These are phyloP conservation scores for Rhynchopsitta pachyrhyncha DNA, from an alignment of 2,113 vertebrate species.

Conservation along the genomic window DNA sequence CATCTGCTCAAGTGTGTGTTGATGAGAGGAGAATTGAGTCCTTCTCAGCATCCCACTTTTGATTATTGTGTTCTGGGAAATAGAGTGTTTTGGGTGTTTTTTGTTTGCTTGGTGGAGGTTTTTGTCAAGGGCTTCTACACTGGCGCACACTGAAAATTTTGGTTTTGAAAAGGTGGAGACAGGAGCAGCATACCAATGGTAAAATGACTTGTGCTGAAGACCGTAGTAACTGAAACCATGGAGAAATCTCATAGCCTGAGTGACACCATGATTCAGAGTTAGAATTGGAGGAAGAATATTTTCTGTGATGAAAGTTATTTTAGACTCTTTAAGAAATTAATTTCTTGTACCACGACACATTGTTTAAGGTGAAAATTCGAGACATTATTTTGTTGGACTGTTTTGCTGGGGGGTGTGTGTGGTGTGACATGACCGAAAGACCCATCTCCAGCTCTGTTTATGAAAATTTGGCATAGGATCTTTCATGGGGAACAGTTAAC, in stretches of 20 bases:
- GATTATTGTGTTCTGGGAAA: background rate
- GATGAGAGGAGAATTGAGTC: background rate
- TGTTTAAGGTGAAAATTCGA: background rate
- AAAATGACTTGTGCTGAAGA: background rate
- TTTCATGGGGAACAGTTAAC: background rate
- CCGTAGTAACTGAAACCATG: background rate
- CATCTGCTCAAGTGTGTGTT: background rate
- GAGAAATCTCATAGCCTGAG: background rate
- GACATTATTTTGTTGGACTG: background rate
- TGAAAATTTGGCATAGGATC: background rate
- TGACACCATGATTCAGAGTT: background rate
- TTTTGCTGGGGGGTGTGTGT: background rate
- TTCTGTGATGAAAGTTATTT: background rate
- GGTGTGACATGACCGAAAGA: background rate
- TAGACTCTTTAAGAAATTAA: background rate
- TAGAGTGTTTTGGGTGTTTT: background rate
- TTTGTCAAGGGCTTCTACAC: background rate
- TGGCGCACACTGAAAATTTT: background rate
- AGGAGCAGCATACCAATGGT: background rate
- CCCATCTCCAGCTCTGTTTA: background rate
- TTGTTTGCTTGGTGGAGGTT: accelerated
- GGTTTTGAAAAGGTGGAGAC: background rate
- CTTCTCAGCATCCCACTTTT: background rate
- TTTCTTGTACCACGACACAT: background rate
- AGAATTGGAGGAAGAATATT: background rate